Percentiles rank a stretch among this genome's conserved stretches.
phyloP scores from a whole-genome alignment of 2,113 vertebrate genomes.

The Henicopernis longicauda region DNA sequence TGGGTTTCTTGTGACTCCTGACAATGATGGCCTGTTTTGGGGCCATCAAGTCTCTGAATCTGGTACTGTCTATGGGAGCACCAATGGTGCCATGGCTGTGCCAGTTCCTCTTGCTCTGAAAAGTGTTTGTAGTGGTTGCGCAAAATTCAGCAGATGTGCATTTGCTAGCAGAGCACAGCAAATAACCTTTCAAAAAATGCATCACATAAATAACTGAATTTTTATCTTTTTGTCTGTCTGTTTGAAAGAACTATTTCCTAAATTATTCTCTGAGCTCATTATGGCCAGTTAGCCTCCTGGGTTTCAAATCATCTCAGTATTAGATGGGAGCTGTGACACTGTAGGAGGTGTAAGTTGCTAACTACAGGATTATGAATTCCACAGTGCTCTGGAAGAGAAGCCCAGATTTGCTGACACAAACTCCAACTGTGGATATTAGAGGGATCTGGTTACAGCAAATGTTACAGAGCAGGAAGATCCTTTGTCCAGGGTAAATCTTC shows the following conservation, averaged over 20 bases:
- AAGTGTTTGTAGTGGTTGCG: neutral
- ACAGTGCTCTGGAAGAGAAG: neutral
- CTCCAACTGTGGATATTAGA: neutral
- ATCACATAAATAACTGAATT: too few species aligned
- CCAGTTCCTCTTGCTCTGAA: neutral
- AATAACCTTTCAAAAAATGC: neutral
- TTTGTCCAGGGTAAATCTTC: neutral
- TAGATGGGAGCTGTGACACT: neutral
- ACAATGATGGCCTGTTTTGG: neutral
- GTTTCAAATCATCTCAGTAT: accelerated
- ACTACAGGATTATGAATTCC: neutral
- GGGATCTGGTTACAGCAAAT: neutral
- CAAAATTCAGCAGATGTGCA: neutral
- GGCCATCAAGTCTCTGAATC: neutral
- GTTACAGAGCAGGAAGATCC: neutral
- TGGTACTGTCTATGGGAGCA: neutral
- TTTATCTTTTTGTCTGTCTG: neutral
- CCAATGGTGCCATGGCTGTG: neutral
- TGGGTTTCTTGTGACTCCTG: neutral
- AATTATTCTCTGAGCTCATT: neutral
- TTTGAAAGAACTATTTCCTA: neutral
- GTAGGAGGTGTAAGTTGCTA: neutral
- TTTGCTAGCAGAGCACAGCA: neutral
- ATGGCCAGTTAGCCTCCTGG: neutral
- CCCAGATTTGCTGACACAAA: neutral